Percentiles rank a stretch among this genome's conserved stretches.
Evolutionary conservation across 2,113 vertebrate species (phyloP).

Genomic region (Indicator indicator): DNA sequence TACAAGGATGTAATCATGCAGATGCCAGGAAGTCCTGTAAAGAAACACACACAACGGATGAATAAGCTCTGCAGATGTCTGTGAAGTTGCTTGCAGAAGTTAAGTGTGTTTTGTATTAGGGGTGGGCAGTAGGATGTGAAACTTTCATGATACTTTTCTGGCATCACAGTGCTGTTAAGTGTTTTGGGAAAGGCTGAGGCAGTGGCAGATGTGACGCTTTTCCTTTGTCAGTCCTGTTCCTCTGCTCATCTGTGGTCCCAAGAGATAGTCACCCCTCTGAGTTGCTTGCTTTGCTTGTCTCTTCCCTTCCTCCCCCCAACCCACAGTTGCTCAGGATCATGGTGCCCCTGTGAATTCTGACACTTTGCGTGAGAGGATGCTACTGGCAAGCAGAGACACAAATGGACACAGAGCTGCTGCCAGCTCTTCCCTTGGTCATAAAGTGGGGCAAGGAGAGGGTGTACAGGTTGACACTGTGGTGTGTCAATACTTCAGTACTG

Average conservation of each 20-base stretch:
- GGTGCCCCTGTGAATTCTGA: background rate
- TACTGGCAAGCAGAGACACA: background rate
- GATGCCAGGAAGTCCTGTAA: conserved; percentile 36
- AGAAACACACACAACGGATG: background rate
- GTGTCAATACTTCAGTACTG: background rate
- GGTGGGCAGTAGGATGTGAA: background rate
- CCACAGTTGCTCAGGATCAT: accelerated
- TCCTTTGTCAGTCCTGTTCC: background rate
- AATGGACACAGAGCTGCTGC: accelerated
- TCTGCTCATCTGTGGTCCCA: background rate
- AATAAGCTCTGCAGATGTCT: conserved; percentile 24
- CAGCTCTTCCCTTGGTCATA: background rate
- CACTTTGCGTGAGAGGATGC: background rate
- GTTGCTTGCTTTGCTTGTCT: background rate
- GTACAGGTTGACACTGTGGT: background rate
- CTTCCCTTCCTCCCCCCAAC: accelerated
- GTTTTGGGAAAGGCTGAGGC: background rate
- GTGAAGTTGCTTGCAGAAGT: background rate
- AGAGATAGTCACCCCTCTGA: accelerated
- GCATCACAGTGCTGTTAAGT: background rate
- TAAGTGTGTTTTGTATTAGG: conserved; percentile 3
- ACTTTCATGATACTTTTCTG: background rate
- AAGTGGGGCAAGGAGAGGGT: background rate
- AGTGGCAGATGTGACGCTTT: background rate
- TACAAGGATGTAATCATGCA: conserved; percentile 1